Evolutionary conservation across 2,888 invertebrate species (phyloP), one percentile per base, ranked within the genome.

Genomic region (Eupithecia centaureata): DNA sequence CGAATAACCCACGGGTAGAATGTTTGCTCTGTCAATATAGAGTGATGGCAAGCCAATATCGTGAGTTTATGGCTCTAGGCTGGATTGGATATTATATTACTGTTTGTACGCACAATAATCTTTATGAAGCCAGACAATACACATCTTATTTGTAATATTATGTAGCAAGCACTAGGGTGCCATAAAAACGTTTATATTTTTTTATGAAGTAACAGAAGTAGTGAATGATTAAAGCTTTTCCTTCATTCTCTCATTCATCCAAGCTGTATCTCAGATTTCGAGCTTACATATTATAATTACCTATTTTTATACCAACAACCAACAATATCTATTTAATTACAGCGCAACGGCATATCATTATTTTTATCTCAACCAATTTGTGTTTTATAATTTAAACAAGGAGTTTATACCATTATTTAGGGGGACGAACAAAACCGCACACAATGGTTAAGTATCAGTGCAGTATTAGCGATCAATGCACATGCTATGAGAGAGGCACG

Each of bases 401-500:
- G 61, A 65, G 64, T 65, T 70, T 75, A 75, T 73, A 76, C 74
- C 74, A 81, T 84, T 82, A 82, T 85, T 83, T 80, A 78, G 80
- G 72, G 79, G 77, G 68, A 73, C 80, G n/a, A 18, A 84, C 82
- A 85, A 80, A 80, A 84, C 84, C 80, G 77, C 83, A 82, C 80
- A 85, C 82, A 84, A 84, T 82, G 82, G 82, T 77, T 73, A 77
- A 81, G 81, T 86, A 85, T 85, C 86, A 84, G 81, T 76, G 80
- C 77, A 86, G 86, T 87, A 86, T 86, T 82, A 83, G 79, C 85
- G 86, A 85, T 84, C 80, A 84, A 86, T 87, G 85, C 86, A 86
- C 90, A 88, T 88, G 89, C 90, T 88, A 90, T 93, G 93, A 91
- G 92, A 93, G 90, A 88, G 89, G 88, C 92, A 91, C 92, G 92